These are phyloP conservation scores for Amphimedon queenslandica DNA, from an alignment of 37 sponge, comb jelly and placozoan genomes.

Conservation along the genomic window DNA sequence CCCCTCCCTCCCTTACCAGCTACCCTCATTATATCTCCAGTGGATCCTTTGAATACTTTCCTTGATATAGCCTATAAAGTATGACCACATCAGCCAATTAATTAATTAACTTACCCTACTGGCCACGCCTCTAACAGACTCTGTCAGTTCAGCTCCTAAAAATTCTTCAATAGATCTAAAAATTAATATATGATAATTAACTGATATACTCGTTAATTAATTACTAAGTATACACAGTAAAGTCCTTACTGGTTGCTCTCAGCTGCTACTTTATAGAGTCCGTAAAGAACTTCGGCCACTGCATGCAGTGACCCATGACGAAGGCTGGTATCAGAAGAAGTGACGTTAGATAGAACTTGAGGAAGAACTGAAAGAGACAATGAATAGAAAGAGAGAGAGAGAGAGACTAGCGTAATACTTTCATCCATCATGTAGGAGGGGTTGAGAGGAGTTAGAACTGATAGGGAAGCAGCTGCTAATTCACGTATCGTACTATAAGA, in stretches of 20 bases:
- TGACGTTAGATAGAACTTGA: not conserved
- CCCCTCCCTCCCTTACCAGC: conserved; percentile 38
- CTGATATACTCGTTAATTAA: not conserved
- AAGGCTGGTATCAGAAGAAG: conserved; percentile 61
- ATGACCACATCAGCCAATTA: not conserved
- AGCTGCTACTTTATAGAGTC: conserved; percentile 21
- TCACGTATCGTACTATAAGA: conserved; percentile 74
- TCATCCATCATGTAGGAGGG: conserved; percentile 52
- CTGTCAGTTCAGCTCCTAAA: not conserved
- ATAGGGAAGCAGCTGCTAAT: conserved; percentile 68
- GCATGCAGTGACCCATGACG: conserved; percentile 87
- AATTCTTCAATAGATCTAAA: not conserved
- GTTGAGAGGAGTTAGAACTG: conserved; percentile 52
- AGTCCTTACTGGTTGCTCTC: not conserved
- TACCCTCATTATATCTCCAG: conserved; percentile 84
- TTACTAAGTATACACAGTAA: too few species aligned
- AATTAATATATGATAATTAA: not conserved
- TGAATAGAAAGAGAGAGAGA: not conserved
- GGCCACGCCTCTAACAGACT: not conserved
- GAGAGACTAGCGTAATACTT: conserved; percentile 2
- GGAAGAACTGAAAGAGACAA: not conserved
- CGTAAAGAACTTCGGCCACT: conserved; percentile 48
- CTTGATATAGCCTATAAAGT: conserved; percentile 32
- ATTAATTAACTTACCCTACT: not conserved
- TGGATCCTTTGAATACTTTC: conserved; percentile 64